A percentile compares a stretch with the other conserved stretches of the same genome.
Evolutionary conservation across 2,888 invertebrate genomes (phyloP).

Genomic region (Tenthredo amoena): DNA sequence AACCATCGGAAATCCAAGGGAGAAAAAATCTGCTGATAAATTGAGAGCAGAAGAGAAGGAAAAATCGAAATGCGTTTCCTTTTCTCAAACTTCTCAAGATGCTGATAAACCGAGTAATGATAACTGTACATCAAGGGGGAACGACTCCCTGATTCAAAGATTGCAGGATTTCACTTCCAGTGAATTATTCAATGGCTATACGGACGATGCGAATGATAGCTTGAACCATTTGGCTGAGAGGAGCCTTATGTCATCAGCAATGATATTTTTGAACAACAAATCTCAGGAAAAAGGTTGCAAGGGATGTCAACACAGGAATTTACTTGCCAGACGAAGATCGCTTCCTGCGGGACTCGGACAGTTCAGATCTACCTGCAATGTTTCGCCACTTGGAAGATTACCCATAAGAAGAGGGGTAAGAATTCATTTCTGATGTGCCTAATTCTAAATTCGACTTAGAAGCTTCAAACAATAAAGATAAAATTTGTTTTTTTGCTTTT

Average conservation of each 20-base stretch:
- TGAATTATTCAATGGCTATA: neutral
- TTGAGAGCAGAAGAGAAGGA: neutral
- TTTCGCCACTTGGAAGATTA: constrained; percentile 63
- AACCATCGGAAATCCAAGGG: neutral
- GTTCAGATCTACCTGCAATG: constrained; percentile 58
- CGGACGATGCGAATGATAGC: constrained; percentile 37
- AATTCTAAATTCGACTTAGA: neutral
- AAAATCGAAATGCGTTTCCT: constrained; percentile 43
- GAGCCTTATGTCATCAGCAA: constrained; percentile 46
- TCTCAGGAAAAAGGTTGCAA: constrained; percentile 60
- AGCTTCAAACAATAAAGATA: neutral
- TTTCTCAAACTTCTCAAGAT: neutral
- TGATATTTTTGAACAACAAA: constrained; percentile 61
- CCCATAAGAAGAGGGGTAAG: constrained; percentile 67
- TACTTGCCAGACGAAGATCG: constrained; percentile 67
- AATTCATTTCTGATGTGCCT: neutral
- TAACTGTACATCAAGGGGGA: neutral
- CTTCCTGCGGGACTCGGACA: constrained; percentile 67
- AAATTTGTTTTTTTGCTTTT: constrained; percentile 49
- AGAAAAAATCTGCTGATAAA: neutral
- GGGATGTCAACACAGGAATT: constrained; percentile 61
- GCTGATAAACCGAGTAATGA: neutral
- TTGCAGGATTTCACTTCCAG: constrained; percentile 40
- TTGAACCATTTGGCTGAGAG: constrained; percentile 27
- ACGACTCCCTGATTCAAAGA: constrained; percentile 54